These are phyloP conservation scores for Mercenaria mercenaria DNA, from an alignment of 1,140 invertebrate genomes.

Conservation along the genomic window DNA sequence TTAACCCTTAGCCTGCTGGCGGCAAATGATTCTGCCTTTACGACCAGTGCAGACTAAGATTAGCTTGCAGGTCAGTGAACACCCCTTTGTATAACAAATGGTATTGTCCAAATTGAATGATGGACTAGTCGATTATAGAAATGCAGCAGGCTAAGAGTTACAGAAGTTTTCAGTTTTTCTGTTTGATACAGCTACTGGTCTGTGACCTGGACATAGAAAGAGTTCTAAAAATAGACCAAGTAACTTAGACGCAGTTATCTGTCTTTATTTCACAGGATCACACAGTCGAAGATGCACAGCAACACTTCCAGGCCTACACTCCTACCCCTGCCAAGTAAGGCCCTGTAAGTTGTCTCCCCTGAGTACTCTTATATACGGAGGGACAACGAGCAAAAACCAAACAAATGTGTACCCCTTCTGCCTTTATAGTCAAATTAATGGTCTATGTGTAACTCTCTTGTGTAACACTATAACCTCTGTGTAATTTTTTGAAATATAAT, in stretches of 20 bases:
- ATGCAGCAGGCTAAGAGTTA: no score
- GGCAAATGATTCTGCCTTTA: no score
- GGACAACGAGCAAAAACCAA: slow-evolving; percentile 35
- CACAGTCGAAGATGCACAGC: slow-evolving; percentile 55
- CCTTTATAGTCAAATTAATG: slow-evolving; percentile 47
- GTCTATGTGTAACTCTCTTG: not conserved
- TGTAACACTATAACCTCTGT: slow-evolving; percentile 11
- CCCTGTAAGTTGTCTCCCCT: slow-evolving; percentile 65
- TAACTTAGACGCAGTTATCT: slow-evolving; percentile 32
- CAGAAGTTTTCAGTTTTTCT: no score
- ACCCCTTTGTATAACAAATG: no score
- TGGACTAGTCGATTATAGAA: no score
- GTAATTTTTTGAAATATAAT: not conserved
- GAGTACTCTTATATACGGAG: slow-evolving; percentile 19
- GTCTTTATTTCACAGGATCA: slow-evolving; percentile 64
- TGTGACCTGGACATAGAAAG: not conserved
- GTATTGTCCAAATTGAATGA: no score
- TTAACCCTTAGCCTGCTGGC: no score
- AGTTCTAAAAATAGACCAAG: not conserved
- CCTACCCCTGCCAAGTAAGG: slow-evolving; percentile 66
- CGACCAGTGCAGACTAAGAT: no score
- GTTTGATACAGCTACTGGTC: not conserved
- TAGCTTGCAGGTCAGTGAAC: no score
- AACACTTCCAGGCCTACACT: slow-evolving; percentile 62
- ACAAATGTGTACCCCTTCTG: slow-evolving; percentile 60